These are phyloP conservation scores for Acanthopagrus latus DNA, from an alignment of 2,797 vertebrate species.

Conservation along the genomic window DNA sequence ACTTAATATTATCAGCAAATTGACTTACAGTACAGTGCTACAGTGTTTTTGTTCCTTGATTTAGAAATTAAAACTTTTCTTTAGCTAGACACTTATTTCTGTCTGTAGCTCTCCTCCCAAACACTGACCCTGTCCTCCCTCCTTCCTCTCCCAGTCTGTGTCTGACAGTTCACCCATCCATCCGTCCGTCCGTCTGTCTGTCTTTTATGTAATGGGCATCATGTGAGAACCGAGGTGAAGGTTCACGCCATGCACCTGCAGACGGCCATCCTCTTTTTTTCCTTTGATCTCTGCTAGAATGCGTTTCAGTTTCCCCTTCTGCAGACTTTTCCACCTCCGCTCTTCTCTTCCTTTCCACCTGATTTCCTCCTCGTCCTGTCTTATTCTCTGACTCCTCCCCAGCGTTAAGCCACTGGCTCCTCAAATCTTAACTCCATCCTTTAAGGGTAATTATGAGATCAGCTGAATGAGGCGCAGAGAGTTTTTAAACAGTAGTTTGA, in stretches of 20 bases:
- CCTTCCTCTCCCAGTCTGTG: slow-evolving; percentile 11
- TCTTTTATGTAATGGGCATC: slow-evolving; percentile 70
- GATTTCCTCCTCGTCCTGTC: slow-evolving; percentile 53
- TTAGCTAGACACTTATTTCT: background rate
- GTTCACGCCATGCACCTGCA: slow-evolving; percentile 65
- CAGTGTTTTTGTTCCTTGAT: background rate
- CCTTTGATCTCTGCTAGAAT: slow-evolving; percentile 72
- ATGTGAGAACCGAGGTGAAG: slow-evolving; percentile 70
- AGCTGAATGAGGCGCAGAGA: slow-evolving; percentile 59
- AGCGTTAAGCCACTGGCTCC: slow-evolving; percentile 72
- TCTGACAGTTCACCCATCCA: background rate
- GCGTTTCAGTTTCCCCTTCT: slow-evolving; percentile 33
- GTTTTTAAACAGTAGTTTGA: slow-evolving; percentile 74
- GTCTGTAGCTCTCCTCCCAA: background rate
- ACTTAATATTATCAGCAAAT: slow-evolving; percentile 13
- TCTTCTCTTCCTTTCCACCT: slow-evolving; percentile 40
- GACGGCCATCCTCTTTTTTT: slow-evolving; percentile 35
- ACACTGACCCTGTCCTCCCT: slow-evolving; percentile 13
- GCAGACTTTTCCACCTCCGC: slow-evolving; percentile 24
- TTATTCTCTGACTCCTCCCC: slow-evolving; percentile 61
- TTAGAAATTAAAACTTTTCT: slow-evolving; percentile 16
- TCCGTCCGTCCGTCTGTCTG: slow-evolving; percentile 18
- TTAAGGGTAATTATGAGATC: slow-evolving; percentile 78
- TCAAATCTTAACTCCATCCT: slow-evolving; percentile 64
- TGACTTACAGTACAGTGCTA: background rate